These are phyloP conservation scores for Calycopis cecrops DNA, from an alignment of 1,140 invertebrate genomes.

Conservation along the genomic window DNA sequence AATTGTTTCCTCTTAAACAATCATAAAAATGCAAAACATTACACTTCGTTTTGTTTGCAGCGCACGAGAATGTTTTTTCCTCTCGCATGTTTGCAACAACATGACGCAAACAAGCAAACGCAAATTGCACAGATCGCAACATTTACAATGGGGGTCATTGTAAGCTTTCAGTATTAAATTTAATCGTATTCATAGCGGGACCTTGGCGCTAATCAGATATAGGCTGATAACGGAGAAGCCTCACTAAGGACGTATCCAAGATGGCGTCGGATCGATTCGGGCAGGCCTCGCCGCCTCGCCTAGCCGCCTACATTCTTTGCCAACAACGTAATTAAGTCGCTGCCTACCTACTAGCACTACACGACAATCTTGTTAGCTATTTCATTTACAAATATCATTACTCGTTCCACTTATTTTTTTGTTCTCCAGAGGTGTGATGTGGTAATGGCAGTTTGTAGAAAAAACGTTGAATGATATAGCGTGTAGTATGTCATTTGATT, in stretches of 20 bases:
- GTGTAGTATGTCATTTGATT: too few species aligned
- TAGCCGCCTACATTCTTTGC: conserved; percentile 5
- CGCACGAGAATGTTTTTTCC: too few species aligned
- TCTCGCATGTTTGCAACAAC: too few species aligned
- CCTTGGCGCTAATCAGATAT: conserved; percentile 15
- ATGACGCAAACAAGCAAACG: background rate
- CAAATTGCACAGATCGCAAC: background rate
- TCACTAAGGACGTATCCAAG: conserved; percentile 45
- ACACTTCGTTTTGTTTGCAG: too few species aligned
- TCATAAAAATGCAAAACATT: too few species aligned
- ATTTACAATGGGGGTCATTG: background rate
- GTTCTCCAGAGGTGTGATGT: too few species aligned
- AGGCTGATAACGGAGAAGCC: conserved; percentile 24
- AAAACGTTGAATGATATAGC: too few species aligned
- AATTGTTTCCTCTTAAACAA: too few species aligned
- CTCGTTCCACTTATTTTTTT: too few species aligned
- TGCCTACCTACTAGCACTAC: background rate
- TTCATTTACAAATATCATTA: too few species aligned
- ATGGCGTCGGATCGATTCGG: conserved; percentile 35
- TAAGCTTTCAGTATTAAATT: conserved; percentile 11
- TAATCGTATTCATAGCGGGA: conserved; percentile 9
- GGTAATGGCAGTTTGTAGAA: too few species aligned
- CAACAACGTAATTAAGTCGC: background rate
- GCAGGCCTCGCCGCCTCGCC: background rate
- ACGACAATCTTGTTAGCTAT: too few species aligned